A percentile compares a stretch with the other conserved stretches of the same genome.
Conservation (phyloP, 2,797 vertebrate genomes). For the Brotula barbata region DNA sequence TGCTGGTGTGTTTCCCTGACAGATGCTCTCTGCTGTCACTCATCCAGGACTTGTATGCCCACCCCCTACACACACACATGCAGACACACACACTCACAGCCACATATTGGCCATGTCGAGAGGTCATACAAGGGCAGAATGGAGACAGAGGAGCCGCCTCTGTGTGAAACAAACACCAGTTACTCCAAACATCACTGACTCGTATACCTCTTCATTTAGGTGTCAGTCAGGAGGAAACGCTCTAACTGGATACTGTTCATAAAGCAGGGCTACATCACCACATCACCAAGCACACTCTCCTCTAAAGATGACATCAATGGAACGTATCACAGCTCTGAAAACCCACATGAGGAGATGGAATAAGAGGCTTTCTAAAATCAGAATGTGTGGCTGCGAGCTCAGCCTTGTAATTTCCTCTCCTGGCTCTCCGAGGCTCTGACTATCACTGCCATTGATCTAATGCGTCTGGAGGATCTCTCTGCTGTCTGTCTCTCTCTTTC, state of each 20-base stretch:
- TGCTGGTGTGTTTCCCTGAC: slow-evolving; percentile 58
- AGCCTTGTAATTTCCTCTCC: slow-evolving; percentile 72
- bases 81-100: slow-evolving; percentile 21
- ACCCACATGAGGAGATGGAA: slow-evolving; percentile 62
- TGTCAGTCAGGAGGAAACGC: slow-evolving; percentile 26
- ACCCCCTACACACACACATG: background rate
- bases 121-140: slow-evolving; percentile 64
- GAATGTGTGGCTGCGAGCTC: slow-evolving; percentile 48
- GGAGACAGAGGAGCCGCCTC: slow-evolving; percentile 20
- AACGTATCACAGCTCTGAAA: slow-evolving; percentile 63
- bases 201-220: slow-evolving; percentile 3
- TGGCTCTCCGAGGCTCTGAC: slow-evolving; percentile 53
- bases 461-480: slow-evolving; percentile 56
- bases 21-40: slow-evolving; percentile 75
- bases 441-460: slow-evolving; percentile 72
- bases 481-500: background rate
- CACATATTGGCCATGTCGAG: slow-evolving; percentile 27
- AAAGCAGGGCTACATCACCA: slow-evolving; percentile 22
- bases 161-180: slow-evolving; percentile 20
- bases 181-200: slow-evolving; percentile 9
- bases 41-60: slow-evolving; percentile 45
- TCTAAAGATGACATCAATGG: slow-evolving; percentile 58
- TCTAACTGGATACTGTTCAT: slow-evolving; percentile 48
- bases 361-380: slow-evolving; percentile 54
- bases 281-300: slow-evolving; percentile 29